A percentile compares a stretch with the other conserved stretches of the same genome.
These are phyloP conservation scores for Elmis aenea DNA, from an alignment of 2,888 invertebrate species.

Conservation along the genomic window DNA sequence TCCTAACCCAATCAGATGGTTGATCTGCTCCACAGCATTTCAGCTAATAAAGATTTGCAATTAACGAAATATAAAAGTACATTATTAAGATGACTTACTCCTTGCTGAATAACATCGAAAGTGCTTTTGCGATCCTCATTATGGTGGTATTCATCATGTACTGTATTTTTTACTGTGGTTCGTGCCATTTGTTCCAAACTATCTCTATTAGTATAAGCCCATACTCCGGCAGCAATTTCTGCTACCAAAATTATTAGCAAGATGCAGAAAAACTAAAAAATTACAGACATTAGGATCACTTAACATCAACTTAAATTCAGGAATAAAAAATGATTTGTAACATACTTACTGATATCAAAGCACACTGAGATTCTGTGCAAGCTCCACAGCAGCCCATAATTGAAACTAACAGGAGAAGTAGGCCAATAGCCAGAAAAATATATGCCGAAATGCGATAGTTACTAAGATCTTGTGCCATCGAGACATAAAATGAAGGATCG, in stretches of 20 bases:
- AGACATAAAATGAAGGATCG: slow-evolving; percentile 68
- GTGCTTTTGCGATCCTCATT: slow-evolving; percentile 53
- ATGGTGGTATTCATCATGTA: slow-evolving; percentile 58
- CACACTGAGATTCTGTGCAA: slow-evolving; percentile 69
- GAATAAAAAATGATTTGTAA: neutral
- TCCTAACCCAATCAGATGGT: slow-evolving; percentile 67
- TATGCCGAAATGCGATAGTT: slow-evolving; percentile 66
- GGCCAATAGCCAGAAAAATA: slow-evolving; percentile 66
- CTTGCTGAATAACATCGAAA: slow-evolving; percentile 63
- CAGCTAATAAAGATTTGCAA: slow-evolving; percentile 49
- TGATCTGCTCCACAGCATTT: slow-evolving; percentile 74
- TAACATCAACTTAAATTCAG: neutral
- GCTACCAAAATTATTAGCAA: slow-evolving; percentile 72
- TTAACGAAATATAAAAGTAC: slow-evolving; percentile 18
- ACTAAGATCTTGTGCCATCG: slow-evolving; percentile 59
- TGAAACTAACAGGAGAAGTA: slow-evolving; percentile 67
- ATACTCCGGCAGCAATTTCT: slow-evolving; percentile 72
- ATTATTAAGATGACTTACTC: slow-evolving; percentile 42
- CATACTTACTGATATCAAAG: slow-evolving; percentile 71
- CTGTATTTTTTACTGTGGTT: slow-evolving; percentile 57
- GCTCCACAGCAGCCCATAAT: slow-evolving; percentile 83
- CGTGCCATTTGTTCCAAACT: slow-evolving; percentile 61
- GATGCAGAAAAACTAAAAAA: slow-evolving; percentile 67
- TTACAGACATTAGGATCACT: neutral
- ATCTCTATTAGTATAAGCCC: slow-evolving; percentile 69